Percentiles rank a stretch among this genome's conserved stretches.
Evolutionary conservation across 1,140 invertebrate species (phyloP).

Genomic region (Chrysoperla carnea): DNA sequence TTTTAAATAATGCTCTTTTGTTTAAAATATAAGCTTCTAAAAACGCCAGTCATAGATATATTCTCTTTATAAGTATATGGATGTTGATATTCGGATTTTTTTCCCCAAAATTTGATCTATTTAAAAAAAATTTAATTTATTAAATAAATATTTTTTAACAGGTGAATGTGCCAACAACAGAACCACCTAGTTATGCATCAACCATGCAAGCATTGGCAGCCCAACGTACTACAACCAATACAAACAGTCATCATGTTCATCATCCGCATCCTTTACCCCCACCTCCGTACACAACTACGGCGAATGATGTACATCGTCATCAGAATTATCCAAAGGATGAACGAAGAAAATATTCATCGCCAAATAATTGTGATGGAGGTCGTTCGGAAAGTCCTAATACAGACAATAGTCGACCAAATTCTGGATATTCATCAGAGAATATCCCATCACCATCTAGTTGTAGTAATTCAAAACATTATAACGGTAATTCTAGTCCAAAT

Average conservation of each 20-base stretch:
- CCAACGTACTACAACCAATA: slow-evolving; percentile 24
- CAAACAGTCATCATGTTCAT: background rate
- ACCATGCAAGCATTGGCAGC: slow-evolving; percentile 77
- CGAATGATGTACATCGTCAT: background rate
- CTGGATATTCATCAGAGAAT: slow-evolving; percentile 24
- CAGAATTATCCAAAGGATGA: slow-evolving; percentile 29
- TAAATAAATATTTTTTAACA: too few species aligned
- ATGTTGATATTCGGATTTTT: too few species aligned
- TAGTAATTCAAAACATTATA: slow-evolving; percentile 17
- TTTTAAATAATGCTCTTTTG: too few species aligned
- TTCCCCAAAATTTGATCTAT: too few species aligned
- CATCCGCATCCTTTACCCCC: slow-evolving; percentile 43
- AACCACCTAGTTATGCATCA: slow-evolving; percentile 80
- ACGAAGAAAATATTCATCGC: slow-evolving; percentile 44
- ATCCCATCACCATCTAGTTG: slow-evolving; percentile 26
- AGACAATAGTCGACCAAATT: slow-evolving; percentile 22
- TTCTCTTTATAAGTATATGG: too few species aligned
- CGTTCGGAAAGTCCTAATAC: slow-evolving; percentile 39
- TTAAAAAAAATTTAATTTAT: too few species aligned
- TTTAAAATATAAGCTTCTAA: too few species aligned
- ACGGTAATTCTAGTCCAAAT: slow-evolving; percentile 3
- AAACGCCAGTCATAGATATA: too few species aligned
- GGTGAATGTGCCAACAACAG: slow-evolving; percentile 50
- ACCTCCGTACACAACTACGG: slow-evolving; percentile 36
- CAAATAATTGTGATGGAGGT: slow-evolving; percentile 26